Percentiles rank a stretch among this genome's conserved stretches.
These are phyloP conservation scores for Accipiter virgatus DNA, from an alignment of 2,113 vertebrate species.

Conservation along the genomic window DNA sequence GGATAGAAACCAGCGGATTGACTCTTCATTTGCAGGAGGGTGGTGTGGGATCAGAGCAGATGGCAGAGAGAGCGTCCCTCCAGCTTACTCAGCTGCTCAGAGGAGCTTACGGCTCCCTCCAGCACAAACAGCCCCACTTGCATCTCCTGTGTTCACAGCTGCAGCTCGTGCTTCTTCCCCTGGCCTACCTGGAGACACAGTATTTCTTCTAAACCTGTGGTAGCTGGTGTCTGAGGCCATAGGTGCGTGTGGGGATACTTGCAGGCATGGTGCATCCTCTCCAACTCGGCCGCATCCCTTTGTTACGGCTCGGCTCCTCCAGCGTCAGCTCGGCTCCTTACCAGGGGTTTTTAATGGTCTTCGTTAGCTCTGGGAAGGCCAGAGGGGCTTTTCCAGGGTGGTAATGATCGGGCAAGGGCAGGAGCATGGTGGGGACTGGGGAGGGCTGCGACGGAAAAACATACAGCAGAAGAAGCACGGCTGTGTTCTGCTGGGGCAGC, in stretches of 20 bases:
- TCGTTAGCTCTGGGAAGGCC: not conserved
- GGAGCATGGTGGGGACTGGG: not conserved
- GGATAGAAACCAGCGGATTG: constrained; percentile 80
- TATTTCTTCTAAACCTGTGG: constrained; percentile 33
- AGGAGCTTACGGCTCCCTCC: constrained; percentile 74
- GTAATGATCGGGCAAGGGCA: not conserved
- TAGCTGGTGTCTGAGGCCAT: not conserved
- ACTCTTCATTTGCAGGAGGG: constrained; percentile 81
- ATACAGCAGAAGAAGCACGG: accelerated
- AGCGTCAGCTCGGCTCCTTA: not conserved
- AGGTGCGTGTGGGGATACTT: not conserved
- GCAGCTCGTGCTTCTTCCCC: constrained; percentile 42
- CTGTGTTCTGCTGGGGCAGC: not conserved
- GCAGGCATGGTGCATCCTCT: not conserved
- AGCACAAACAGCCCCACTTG: constrained; percentile 70
- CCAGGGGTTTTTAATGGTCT: not conserved
- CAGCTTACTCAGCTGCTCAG: constrained; percentile 81
- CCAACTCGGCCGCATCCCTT: not conserved
- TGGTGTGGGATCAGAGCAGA: constrained; percentile 87
- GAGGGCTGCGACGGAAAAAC: not conserved
- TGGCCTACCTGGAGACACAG: not conserved
- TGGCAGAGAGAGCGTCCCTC: constrained; percentile 81
- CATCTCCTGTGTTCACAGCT: constrained; percentile 61
- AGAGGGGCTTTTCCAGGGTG: not conserved
- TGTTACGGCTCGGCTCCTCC: not conserved